Base-by-base conservation (phyloP, 2,113 vertebrate species). In the Prunella himalayana region DNA sequence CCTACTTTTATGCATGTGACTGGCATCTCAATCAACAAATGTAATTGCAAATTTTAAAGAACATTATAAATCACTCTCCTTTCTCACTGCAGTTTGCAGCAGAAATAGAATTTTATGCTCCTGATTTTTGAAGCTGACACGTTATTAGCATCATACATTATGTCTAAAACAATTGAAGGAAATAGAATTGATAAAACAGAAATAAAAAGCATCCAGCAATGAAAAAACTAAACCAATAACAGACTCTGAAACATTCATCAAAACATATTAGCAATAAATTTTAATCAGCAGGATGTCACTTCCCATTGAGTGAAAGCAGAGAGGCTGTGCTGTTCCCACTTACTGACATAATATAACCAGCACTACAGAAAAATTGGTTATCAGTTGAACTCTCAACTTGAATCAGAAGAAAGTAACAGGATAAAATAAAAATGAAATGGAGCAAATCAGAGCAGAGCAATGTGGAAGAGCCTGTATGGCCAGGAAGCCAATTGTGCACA, bases 251-350 rank as follows among this genome's bases (percentile, higher is more conserved):
- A 71, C 81, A 94, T 91, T 96, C 72, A 87, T 97, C 86, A 85
- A 90, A 94, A 47, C 60, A 53, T 59, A 97, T 96, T 86, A 95
- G 81, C 89, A 92, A 96, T 95, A 94, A 81, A 96, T 97, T 90
- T 94, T 96, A 92, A 96, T 97, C 94, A 96, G 90, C 51, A 49
- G 15, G 8, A 11, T 96, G 95, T 95, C 94, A 90, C 78, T 89
- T 97, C 72, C 50, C 50, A 93, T 94, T 82, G 81, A 96, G 81
- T 28, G 45, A 85, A 93, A 95, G 86, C 54, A 80, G 30, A 95
- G 64, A 49, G 88, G 47, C 49, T 91, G n/a, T 50, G 53, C 21
- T 68, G 11, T 57, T 82, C 85, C 59, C 50, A 71, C 53, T 84
- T 89, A 76, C 85, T 73, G 65, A 81, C 59, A 69, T 59, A 71